phyloP scores from a whole-genome alignment of 2,797 vertebrate genomes.

The Lagodon rhomboides region DNA sequence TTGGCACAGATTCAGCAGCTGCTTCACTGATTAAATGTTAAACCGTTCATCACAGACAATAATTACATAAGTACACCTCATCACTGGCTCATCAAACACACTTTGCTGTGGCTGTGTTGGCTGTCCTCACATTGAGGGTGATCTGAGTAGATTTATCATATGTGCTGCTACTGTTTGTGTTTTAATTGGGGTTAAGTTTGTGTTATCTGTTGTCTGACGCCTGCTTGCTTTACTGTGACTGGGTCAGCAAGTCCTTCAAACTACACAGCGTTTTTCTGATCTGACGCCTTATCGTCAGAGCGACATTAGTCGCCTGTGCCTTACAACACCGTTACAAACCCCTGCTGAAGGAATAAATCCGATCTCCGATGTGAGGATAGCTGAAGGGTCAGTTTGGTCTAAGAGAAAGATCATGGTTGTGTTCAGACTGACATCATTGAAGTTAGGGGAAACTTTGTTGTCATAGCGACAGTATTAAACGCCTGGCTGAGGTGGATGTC shows the following conservation, averaged over 20 bases:
- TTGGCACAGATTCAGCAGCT: constrained; percentile 22
- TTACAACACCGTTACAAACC: too few relatives aligned
- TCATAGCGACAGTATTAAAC: too few relatives aligned
- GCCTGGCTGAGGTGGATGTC: too few relatives aligned
- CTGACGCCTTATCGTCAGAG: too few relatives aligned
- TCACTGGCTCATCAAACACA: constrained; percentile 30
- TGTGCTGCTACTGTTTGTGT: background rate
- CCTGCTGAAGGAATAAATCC: too few relatives aligned
- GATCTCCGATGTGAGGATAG: too few relatives aligned
- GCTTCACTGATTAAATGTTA: constrained; percentile 66
- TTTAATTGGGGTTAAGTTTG: too few relatives aligned
- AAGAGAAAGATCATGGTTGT: too few relatives aligned
- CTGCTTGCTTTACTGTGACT: background rate
- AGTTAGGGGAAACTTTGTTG: too few relatives aligned
- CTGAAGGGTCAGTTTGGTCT: too few relatives aligned
- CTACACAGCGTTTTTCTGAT: background rate
- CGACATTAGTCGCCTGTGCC: background rate
- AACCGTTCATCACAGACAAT: constrained; percentile 38
- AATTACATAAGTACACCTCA: constrained; percentile 14
- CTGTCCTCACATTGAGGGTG: background rate
- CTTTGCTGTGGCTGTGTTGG: background rate
- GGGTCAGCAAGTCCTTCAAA: background rate
- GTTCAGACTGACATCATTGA: too few relatives aligned
- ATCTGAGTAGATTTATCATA: background rate
- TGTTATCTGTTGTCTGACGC: background rate